Percentiles rank a stretch among this genome's conserved stretches.
phyloP scores from a whole-genome alignment of 2,797 vertebrate species.

The Notolepis coatsorum region DNA sequence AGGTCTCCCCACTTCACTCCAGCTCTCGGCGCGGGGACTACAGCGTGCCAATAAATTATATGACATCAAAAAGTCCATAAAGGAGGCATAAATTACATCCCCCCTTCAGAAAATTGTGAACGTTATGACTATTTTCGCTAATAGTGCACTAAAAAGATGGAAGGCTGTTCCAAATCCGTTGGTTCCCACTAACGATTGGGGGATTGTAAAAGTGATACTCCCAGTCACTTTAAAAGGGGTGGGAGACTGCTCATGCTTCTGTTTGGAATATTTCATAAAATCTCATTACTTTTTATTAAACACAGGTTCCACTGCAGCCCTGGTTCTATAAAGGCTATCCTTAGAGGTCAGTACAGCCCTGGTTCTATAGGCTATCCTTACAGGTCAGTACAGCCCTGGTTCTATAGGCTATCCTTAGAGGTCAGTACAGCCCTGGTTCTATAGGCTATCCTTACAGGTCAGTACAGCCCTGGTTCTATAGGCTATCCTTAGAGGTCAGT shows the following conservation, averaged over 20 bases:
- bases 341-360: slow-evolving; percentile 46
- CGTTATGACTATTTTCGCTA: slow-evolving; percentile 79
- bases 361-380: too few species aligned
- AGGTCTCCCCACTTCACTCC: slow-evolving; percentile 64
- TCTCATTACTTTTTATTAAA: slow-evolving; percentile 83
- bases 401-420: too few species aligned
- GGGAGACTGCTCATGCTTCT: slow-evolving; percentile 76
- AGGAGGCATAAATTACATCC: slow-evolving; percentile 81
- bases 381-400: too few species aligned
- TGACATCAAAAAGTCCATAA: slow-evolving; percentile 77
- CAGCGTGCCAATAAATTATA: slow-evolving; percentile 79
- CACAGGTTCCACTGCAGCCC: slow-evolving; percentile 63
- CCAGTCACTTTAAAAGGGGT: slow-evolving; percentile 65
- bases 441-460: too few species aligned
- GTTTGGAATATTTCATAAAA: slow-evolving; percentile 83
- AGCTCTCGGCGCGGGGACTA: slow-evolving; percentile 43
- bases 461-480: too few species aligned
- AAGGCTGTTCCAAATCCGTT: slow-evolving; percentile 75
- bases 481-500: too few species aligned
- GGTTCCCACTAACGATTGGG: slow-evolving; percentile 70
- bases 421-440: too few species aligned
- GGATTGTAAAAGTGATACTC: slow-evolving; percentile 77
- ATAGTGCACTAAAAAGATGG: slow-evolving; percentile 80
- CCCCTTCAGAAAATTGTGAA: slow-evolving; percentile 76
- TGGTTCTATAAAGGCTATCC: slow-evolving; percentile 39